Evolutionary conservation across 2,888 invertebrate species (phyloP).

Genomic region (Druceiella hillmani): DNA sequence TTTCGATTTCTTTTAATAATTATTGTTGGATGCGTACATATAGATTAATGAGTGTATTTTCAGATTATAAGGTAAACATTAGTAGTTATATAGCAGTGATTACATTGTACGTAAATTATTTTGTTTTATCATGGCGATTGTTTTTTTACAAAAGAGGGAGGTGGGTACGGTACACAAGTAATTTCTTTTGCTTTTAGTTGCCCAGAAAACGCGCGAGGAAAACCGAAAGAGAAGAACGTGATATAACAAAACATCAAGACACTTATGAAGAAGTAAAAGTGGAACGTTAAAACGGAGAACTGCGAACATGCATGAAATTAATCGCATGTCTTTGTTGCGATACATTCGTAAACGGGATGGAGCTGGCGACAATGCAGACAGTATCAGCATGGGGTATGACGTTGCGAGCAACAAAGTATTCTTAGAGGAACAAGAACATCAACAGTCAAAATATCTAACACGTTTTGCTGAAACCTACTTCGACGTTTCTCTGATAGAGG

Average conservation of each 20-base stretch:
- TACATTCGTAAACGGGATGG: slow-evolving; percentile 15
- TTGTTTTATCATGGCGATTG: too few relatives aligned
- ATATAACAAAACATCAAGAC: slow-evolving; percentile 11
- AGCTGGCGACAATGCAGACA: slow-evolving; percentile 6
- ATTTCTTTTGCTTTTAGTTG: too few relatives aligned
- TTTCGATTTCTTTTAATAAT: too few relatives aligned
- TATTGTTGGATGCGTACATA: too few relatives aligned
- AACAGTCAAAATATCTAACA: slow-evolving; percentile 5
- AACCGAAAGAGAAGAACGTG: slow-evolving; percentile 8
- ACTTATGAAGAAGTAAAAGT: slow-evolving; percentile 18
- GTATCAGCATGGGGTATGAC: slow-evolving; percentile 17
- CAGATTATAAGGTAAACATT: too few relatives aligned
- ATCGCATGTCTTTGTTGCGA: slow-evolving; percentile 17
- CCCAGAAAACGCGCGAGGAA: slow-evolving; percentile 7
- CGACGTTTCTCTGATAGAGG: too few relatives aligned
- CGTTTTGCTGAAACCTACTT: slow-evolving; percentile 11
- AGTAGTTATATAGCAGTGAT: too few relatives aligned
- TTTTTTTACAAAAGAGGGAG: too few relatives aligned
- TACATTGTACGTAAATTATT: too few relatives aligned
- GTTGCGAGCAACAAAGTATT: slow-evolving; percentile 14
- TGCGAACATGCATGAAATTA: slow-evolving; percentile 13
- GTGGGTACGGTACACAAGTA: too few relatives aligned
- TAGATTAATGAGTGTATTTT: too few relatives aligned
- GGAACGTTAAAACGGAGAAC: slow-evolving; percentile 14
- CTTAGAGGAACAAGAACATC: slow-evolving; percentile 7